These are phyloP conservation scores for Mycogona germanica DNA, from an alignment of 2,888 invertebrate species.

Conservation along the genomic window DNA sequence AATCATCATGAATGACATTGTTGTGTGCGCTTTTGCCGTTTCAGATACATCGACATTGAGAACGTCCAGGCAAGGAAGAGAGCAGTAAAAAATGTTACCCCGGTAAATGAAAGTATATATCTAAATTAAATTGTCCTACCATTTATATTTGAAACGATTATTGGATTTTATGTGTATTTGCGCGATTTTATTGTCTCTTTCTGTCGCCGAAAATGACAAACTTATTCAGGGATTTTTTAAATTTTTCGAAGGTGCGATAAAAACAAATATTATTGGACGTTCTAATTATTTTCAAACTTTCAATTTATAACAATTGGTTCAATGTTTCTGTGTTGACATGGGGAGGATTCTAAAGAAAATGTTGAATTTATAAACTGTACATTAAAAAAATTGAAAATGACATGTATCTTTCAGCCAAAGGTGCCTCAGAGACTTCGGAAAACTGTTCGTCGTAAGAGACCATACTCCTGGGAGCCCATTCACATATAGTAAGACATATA, in stretches of 20 bases:
- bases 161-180: too few relatives aligned
- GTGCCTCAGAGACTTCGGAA: constrained; percentile 1
- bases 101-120: neutral
- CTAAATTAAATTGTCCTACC: neutral
- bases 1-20: too few relatives aligned
- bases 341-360: too few relatives aligned
- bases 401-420: neutral
- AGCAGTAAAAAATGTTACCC: constrained; percentile 2
- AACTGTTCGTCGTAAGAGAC: constrained; percentile 2
- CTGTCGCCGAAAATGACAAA: too few relatives aligned
- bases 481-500: constrained; percentile 6
- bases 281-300: neutral
- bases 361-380: too few relatives aligned
- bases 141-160: too few relatives aligned
- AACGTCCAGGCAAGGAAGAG: constrained; percentile 9
- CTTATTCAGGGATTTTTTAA: too few relatives aligned
- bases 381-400: neutral
- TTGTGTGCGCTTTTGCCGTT: too few relatives aligned
- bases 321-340: neutral
- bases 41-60: constrained; percentile 8
- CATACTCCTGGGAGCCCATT: constrained; percentile 5
- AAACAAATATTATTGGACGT: neutral
- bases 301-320: neutral
- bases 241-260: neutral
- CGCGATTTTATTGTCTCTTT: too few relatives aligned